These are phyloP conservation scores for Drosophila pseudotalamancana DNA, from an alignment of 2,888 invertebrate species.

Conservation along the genomic window DNA sequence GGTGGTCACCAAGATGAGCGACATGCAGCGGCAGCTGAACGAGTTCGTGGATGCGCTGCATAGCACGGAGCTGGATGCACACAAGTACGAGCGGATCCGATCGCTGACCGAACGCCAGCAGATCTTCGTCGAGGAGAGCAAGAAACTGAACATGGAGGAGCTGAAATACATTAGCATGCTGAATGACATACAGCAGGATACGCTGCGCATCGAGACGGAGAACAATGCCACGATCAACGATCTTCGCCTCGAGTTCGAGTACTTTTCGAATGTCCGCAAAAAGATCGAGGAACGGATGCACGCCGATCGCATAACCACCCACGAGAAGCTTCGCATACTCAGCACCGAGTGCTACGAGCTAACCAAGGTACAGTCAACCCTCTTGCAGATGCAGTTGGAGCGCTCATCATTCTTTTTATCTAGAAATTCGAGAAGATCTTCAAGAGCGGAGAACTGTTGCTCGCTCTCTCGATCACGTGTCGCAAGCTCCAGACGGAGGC, in stretches of 20 bases:
- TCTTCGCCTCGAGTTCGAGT: conserved; percentile 73
- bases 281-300: conserved; percentile 71
- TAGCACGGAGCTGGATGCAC: conserved; percentile 69
- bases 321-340: conserved; percentile 73
- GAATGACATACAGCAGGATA: conserved; percentile 58
- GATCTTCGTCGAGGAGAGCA: conserved; percentile 68
- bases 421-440: conserved; percentile 74
- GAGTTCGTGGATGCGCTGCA: conserved; percentile 64
- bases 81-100: conserved; percentile 73
- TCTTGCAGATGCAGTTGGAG: neutral
- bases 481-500: conserved; percentile 81
- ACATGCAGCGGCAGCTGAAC: conserved; percentile 66
- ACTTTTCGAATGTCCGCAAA: conserved; percentile 75
- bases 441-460: conserved; percentile 76
- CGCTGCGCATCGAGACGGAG: conserved; percentile 65
- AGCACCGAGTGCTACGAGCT: conserved; percentile 73
- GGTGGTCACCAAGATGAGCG: conserved; percentile 70
- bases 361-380: conserved; percentile 62
- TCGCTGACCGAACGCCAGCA: conserved; percentile 75
- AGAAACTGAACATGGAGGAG: conserved; percentile 68
- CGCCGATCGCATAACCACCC: conserved; percentile 57
- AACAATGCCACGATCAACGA: conserved; percentile 65
- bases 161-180: conserved; percentile 27
- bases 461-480: conserved; percentile 77
- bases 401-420: neutral